These are phyloP conservation scores for Tinamus major DNA, from an alignment of 2,797 vertebrate species.

Conservation along the genomic window DNA sequence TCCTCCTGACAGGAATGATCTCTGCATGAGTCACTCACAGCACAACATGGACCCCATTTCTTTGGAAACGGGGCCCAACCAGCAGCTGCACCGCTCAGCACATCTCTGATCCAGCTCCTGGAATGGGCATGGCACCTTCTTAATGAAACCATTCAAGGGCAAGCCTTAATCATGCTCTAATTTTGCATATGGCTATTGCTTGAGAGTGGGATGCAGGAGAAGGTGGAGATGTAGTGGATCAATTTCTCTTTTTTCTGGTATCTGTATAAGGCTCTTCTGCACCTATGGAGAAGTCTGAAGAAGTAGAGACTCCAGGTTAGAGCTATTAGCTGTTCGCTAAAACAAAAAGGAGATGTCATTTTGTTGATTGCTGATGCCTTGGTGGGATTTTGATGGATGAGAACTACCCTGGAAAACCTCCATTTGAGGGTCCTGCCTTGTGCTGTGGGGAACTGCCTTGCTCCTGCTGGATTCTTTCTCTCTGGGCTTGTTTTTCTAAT, in stretches of 20 bases:
- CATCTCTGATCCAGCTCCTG: constrained; percentile 55
- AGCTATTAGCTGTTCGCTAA: background rate
- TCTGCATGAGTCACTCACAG: constrained; percentile 58
- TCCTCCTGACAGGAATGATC: constrained; percentile 41
- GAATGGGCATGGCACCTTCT: constrained; percentile 71
- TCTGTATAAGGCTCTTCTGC: background rate
- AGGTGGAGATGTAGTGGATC: background rate
- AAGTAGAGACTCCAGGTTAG: background rate
- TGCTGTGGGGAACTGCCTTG: background rate
- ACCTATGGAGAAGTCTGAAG: background rate
- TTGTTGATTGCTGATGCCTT: background rate
- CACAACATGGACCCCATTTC: constrained; percentile 51
- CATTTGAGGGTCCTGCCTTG: background rate
- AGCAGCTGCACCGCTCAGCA: constrained; percentile 74
- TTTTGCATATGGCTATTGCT: constrained; percentile 11
- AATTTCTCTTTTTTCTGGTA: background rate
- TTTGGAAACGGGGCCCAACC: constrained; percentile 40
- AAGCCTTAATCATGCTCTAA: constrained; percentile 61
- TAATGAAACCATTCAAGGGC: constrained; percentile 53
- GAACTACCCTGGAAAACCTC: background rate
- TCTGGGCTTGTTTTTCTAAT: background rate
- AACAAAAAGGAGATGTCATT: background rate
- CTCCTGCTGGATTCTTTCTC: background rate
- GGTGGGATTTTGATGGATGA: background rate
- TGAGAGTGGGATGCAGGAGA: background rate